Base-by-base conservation (phyloP, 1,140 invertebrate genomes). In the Philopotamus ludificatus region DNA sequence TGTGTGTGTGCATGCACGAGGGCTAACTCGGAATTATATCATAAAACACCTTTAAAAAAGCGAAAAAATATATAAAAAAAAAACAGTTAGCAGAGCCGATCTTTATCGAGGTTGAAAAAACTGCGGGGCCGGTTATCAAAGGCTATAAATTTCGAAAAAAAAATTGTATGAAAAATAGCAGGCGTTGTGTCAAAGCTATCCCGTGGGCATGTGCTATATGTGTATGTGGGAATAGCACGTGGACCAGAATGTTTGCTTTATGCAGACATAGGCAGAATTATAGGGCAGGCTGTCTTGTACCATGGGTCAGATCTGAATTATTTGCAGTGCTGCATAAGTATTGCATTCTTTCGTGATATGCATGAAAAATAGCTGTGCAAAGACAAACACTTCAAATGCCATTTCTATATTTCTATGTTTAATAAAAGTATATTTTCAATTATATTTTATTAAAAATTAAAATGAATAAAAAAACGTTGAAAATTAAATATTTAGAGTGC, bases 141-240 rank as follows among this genome's bases (percentile, higher is more conserved):
- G 45, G 45, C 67, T 42, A 68, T 68, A 68, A 68, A 68, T 68
- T 62, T 58, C 15, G 59, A 68, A 59, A 58, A 59, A 68, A 68
- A 68, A 57, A 61, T 64, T 49, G 58, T 68, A 68, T 68, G 66
- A 68, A 68, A 68, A 68, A 68, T 64, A 55, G 62, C 60, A 26
- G 51, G 51, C 23, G 51, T 26, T 54, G 22, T 28, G 51, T 54
- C 51, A 57, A 57, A 47, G 41, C 53, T 57, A 39, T 26, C 41
- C 53, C 28, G 15, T 21, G 28, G 16, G 53, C 21, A 22, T 53
- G 15, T 16, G 15, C n/a, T n/a, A n/a, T n/a, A n/a, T n/a, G n/a
- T n/a, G n/a, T n/a, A n/a, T 47, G 10, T 47, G 44, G 44, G 44
- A 8, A 9, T 7, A 15, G 18, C 18, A 16, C 18, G 8, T 47